A percentile compares a stretch with the other conserved stretches of the same genome.
Evolutionary conservation across 2,888 invertebrate genomes (phyloP).

Genomic region (Clanis bilineata): DNA sequence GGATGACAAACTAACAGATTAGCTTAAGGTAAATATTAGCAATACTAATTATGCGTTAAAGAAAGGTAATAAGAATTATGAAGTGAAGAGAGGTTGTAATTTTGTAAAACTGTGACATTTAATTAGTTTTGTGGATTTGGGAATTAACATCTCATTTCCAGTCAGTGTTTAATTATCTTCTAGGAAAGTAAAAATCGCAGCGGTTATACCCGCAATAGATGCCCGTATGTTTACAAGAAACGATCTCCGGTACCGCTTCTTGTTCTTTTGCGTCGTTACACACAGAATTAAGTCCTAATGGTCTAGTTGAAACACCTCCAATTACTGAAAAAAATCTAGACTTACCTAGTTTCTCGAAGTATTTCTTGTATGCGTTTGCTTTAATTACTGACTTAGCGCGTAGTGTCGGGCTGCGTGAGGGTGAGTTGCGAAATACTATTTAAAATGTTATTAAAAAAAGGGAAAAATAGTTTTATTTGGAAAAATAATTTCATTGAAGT

Average conservation of each 20-base stretch:
- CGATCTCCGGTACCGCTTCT: slow-evolving; percentile 27
- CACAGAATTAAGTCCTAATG: slow-evolving; percentile 48
- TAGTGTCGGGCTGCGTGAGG: not conserved
- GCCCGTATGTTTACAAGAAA: slow-evolving; percentile 29
- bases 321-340: slow-evolving; percentile 33
- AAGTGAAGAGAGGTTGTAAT: too few species aligned
- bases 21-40: too few species aligned
- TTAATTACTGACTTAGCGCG: not conserved
- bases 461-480: not conserved
- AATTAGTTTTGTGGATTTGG: too few species aligned
- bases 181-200: not conserved
- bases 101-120: too few species aligned
- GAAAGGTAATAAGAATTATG: too few species aligned
- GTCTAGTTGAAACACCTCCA: slow-evolving; percentile 45
- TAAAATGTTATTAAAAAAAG: not conserved
- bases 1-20: too few species aligned
- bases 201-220: not conserved
- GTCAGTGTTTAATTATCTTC: too few species aligned
- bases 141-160: too few species aligned
- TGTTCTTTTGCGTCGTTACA: slow-evolving; percentile 46
- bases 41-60: too few species aligned
- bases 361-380: not conserved
- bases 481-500: too few species aligned
- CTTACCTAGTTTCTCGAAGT: not conserved
- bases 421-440: not conserved